Evolutionary conservation across 1,140 invertebrate genomes (phyloP).

Genomic region (Paraescarpia echinospica): DNA sequence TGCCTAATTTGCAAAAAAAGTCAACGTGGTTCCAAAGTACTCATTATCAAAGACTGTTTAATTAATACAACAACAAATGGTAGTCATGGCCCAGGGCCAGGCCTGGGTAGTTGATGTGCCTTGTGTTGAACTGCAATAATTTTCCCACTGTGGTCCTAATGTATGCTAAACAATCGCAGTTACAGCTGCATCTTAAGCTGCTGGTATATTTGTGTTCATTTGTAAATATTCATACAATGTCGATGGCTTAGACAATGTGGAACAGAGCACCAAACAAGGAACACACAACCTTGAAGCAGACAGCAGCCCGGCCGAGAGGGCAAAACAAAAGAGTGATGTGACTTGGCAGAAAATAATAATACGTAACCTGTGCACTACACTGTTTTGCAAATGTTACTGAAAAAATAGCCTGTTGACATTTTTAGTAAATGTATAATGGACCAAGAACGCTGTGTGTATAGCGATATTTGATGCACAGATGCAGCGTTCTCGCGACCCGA

Average conservation of each 20-base stretch:
- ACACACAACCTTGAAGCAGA: conserved; percentile 4
- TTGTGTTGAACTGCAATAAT: background rate
- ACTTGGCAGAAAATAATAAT: background rate
- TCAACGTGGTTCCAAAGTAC: background rate
- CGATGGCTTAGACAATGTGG: background rate
- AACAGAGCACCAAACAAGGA: background rate
- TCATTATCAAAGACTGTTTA: too few species aligned
- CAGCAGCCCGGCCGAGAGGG: background rate
- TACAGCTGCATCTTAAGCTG: background rate
- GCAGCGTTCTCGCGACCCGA: background rate
- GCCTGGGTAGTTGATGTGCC: background rate
- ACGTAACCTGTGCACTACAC: background rate
- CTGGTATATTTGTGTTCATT: background rate
- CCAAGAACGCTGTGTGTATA: background rate
- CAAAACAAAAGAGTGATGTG: background rate
- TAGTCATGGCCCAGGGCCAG: background rate
- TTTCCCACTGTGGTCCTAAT: background rate
- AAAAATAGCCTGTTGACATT: background rate
- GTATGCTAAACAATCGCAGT: background rate
- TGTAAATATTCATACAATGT: background rate
- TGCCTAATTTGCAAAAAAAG: background rate
- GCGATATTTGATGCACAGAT: background rate
- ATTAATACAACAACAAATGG: background rate
- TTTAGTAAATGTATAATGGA: background rate
- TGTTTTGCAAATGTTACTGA: background rate